Percentiles rank a stretch among this genome's conserved stretches.
phyloP scores from a whole-genome alignment of 2,113 vertebrate genomes.

The Brachyistius frenatus region DNA sequence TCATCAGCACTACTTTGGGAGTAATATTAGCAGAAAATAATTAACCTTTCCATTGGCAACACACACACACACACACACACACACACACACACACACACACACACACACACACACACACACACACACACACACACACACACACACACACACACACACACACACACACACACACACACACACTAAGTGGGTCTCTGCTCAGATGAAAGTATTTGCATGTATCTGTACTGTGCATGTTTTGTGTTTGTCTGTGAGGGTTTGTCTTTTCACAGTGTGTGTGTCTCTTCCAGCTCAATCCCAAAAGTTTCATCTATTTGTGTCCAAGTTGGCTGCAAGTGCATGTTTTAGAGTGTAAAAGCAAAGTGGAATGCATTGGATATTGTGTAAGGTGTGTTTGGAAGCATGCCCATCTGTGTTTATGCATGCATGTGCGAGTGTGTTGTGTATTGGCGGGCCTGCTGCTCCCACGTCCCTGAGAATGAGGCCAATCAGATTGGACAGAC shows the following conservation, averaged over 20 bases:
- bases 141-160: too few relatives aligned
- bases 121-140: too few relatives aligned
- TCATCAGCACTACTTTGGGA: slow-evolving; percentile 68
- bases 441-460: slow-evolving; percentile 64
- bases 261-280: not conserved
- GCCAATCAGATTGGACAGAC: slow-evolving; percentile 70
- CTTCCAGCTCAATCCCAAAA: slow-evolving; percentile 1
- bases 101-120: not conserved
- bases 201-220: slow-evolving; percentile 2
- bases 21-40: slow-evolving; percentile 69
- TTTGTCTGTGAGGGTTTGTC: not conserved
- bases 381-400: slow-evolving; percentile 39
- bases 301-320: slow-evolving; percentile 32
- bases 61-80: not conserved
- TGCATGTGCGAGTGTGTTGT: slow-evolving; percentile 29
- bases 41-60: slow-evolving; percentile 48
- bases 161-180: too few relatives aligned
- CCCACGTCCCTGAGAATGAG: slow-evolving; percentile 82
- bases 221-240: slow-evolving; percentile 9
- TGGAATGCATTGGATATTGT: not conserved
- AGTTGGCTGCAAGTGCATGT: slow-evolving; percentile 30
- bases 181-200: not conserved
- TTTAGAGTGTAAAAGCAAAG: not conserved
- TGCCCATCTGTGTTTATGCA: slow-evolving; percentile 33
- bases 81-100: not conserved